A percentile compares a stretch with the other conserved stretches of the same genome.
Conservation (phyloP, 2,113 vertebrate genomes). For the Pelodiscus sinensis region DNA sequence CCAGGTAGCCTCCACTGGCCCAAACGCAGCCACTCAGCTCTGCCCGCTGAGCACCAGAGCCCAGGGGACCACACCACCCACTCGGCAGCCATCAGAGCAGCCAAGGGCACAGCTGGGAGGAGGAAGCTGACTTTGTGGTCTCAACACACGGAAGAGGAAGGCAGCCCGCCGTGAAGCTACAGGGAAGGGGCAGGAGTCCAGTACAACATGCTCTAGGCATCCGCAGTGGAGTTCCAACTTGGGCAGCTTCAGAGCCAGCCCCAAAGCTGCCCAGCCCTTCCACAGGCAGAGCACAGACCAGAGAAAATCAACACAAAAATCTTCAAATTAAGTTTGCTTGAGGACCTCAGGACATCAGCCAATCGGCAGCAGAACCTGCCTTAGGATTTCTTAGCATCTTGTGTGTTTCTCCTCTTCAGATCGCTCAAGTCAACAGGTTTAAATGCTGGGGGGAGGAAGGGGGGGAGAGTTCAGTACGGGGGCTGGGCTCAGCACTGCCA, state of each 20-base stretch:
- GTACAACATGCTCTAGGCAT: conserved; percentile 33
- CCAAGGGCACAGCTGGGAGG: neutral
- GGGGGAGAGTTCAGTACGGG: neutral
- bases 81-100: neutral
- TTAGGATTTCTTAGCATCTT: conserved; percentile 93
- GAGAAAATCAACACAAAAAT: conserved; percentile 64
- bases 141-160: conserved; percentile 14
- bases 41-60: neutral
- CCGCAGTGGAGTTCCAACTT: conserved; percentile 17
- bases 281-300: conserved; percentile 43
- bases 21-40: fast-evolving
- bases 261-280: conserved; percentile 43
- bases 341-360: neutral
- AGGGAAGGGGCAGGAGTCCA: conserved; percentile 28
- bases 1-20: neutral
- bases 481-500: neutral
- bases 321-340: conserved; percentile 65
- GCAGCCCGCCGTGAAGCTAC: conserved; percentile 47
- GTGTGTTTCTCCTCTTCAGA: conserved; percentile 89
- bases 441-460: conserved; percentile 82
- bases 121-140: conserved; percentile 1
- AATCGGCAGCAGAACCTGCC: neutral
- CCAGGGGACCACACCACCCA: neutral
- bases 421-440: conserved; percentile 93
- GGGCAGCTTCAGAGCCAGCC: conserved; percentile 66